Conservation (phyloP, 2,113 vertebrate genomes). For the Scomber scombrus region DNA sequence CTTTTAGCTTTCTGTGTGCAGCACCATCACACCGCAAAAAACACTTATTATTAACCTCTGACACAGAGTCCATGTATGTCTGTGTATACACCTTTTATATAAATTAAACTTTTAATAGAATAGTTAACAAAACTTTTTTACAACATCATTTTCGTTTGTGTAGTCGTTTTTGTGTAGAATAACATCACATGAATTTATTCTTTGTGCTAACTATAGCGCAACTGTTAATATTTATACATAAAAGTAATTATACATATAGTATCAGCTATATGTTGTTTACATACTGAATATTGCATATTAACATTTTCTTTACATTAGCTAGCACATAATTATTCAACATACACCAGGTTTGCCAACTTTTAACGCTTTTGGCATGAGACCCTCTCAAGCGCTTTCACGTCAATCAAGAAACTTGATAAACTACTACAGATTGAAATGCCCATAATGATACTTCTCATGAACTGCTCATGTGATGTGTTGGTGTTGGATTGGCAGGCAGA, state of each 20-base stretch:
- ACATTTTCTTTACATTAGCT: neutral
- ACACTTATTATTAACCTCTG: neutral
- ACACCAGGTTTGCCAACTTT: neutral
- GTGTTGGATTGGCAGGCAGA: too few species aligned
- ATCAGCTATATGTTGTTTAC: neutral
- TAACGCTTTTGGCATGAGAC: neutral
- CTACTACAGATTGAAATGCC: too few species aligned
- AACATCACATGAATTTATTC: too few species aligned
- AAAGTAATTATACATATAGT: too few species aligned
- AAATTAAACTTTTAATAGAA: neutral
- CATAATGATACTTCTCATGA: too few species aligned
- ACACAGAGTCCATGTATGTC: neutral
- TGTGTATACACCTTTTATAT: neutral
- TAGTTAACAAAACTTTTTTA: neutral
- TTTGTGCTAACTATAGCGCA: too few species aligned
- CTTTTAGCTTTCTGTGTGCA: slow-evolving; percentile 35
- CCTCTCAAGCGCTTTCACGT: too few species aligned
- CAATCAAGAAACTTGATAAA: too few species aligned
- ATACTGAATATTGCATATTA: neutral
- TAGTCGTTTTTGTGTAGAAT: too few species aligned
- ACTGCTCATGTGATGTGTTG: too few species aligned
- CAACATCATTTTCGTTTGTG: neutral
- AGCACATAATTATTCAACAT: neutral
- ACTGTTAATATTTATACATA: too few species aligned
- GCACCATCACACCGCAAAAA: neutral